A percentile compares a stretch with the other conserved stretches of the same genome.
These are phyloP conservation scores for Linnaemya vulpina DNA, from an alignment of 2,888 invertebrate genomes.

Conservation along the genomic window DNA sequence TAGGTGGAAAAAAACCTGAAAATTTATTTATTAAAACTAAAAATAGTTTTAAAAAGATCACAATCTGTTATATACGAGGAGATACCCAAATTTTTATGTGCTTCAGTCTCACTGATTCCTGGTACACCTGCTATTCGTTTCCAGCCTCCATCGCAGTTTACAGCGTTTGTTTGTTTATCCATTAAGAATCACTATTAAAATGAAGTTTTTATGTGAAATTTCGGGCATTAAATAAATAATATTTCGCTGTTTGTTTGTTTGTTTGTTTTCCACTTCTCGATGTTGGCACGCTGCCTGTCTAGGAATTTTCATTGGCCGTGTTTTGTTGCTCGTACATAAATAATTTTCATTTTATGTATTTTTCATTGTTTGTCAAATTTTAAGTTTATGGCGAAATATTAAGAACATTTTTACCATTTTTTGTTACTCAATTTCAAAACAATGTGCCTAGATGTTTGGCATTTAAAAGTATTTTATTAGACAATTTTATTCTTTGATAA, in stretches of 20 bases:
- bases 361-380: conserved; percentile 55
- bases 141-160: neutral
- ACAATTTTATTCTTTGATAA: neutral
- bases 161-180: conserved; percentile 45
- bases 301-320: conserved; percentile 19
- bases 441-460: neutral
- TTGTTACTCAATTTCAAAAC: conserved; percentile 20
- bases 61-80: neutral
- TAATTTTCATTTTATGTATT: conserved; percentile 38
- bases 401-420: conserved; percentile 16
- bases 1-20: neutral
- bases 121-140: neutral
- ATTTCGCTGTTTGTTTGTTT: conserved; percentile 29
- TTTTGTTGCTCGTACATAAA: conserved; percentile 27
- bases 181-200: conserved; percentile 39
- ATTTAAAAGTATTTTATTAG: neutral
- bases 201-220: conserved; percentile 52
- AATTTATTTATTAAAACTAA: neutral
- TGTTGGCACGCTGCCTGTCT: conserved; percentile 53
- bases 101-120: neutral
- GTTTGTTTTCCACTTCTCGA: neutral
- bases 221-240: conserved; percentile 49
- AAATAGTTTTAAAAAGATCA: too few relatives aligned
- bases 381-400: conserved; percentile 31
- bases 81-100: neutral